Evolutionary conservation across 2,888 invertebrate genomes (phyloP), one percentile per base, ranked within the genome.

Genomic region (Luffia ferchaultella): DNA sequence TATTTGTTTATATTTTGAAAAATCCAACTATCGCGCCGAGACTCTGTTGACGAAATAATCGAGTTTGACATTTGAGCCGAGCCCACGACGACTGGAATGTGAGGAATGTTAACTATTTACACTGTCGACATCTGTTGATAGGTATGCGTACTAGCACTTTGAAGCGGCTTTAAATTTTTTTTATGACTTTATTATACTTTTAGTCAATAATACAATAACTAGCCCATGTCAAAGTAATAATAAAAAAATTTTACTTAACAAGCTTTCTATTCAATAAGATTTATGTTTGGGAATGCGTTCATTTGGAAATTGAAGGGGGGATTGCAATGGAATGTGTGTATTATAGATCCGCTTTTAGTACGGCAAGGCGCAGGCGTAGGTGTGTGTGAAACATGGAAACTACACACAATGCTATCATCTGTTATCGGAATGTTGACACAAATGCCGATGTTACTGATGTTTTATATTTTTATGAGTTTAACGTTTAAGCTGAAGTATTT

Each of bases 41-140:
- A 70, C 71, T 77, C 82, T 83, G 82, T 84, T 84, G 84, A 85
- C 79, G 84, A 84, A 84, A 84, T 85, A 84, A 79, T 80, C 73
- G 76, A 86, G 87, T 88, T 88, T 88, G 88, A 88, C 88, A 88
- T 88, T 88, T 88, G 86, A 86, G 87, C 87, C 88, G 87, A 87
- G 88, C 87, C 88, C 87, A 87, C 86, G 79, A 84, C 85, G 77
- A 73, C 76, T 67, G 88, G 88, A 85, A 88, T 88, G 84, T 73
- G 64, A 63, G 86, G 88, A 86, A 88, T 88, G 86, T 85, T 83
- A 88, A 87, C 86, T 88, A 88, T 88, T 87, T 80, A 85, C 85
- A 85, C 85, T 85, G 83, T 83, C 82, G 86, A 84, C 87, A 86
- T 82, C 88, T 87, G 67, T 75, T 71, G 74, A 70, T 66, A 70